A percentile compares a stretch with the other conserved stretches of the same genome.
Conservation (phyloP, 2,113 vertebrate species). For the Platanista minor region DNA sequence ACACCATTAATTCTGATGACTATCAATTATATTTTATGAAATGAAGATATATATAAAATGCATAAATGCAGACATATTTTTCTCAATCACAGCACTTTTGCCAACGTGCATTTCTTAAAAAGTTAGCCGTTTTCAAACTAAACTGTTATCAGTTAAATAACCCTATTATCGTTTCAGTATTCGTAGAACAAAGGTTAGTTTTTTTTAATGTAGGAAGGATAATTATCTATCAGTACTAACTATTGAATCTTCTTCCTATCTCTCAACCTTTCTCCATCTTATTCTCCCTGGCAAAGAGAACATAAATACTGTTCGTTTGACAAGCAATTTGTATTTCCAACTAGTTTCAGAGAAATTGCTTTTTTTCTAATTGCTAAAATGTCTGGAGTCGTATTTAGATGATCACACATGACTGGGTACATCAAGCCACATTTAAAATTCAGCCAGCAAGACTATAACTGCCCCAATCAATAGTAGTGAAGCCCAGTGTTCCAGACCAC, state of each 20-base stretch:
- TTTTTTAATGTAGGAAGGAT: not conserved
- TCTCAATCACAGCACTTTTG: not conserved
- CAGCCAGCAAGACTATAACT: not conserved
- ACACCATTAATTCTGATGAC: not conserved
- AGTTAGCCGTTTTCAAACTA: not conserved
- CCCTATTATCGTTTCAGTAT: not conserved
- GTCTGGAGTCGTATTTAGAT: constrained; percentile 30
- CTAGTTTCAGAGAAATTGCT: constrained; percentile 1
- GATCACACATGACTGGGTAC: not conserved
- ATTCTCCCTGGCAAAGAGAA: not conserved
- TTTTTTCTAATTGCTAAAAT: constrained; percentile 47
- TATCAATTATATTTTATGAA: not conserved
- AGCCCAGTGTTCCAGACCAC: not conserved
- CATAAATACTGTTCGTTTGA: constrained; percentile 16
- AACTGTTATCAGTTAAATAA: constrained; percentile 17
- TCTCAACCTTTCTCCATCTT: not conserved
- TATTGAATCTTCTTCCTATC: not conserved
- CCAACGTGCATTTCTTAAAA: not conserved
- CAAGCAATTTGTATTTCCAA: not conserved
- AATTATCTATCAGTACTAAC: not conserved
- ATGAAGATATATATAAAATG: not conserved
- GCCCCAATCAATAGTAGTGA: not conserved
- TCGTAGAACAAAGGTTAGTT: not conserved
- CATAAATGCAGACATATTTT: not conserved
- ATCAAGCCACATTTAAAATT: constrained; percentile 4